A percentile compares a stretch with the other conserved stretches of the same genome.
phyloP scores from a whole-genome alignment of 2,797 vertebrate genomes.

The Thalassophryne amazonica region DNA sequence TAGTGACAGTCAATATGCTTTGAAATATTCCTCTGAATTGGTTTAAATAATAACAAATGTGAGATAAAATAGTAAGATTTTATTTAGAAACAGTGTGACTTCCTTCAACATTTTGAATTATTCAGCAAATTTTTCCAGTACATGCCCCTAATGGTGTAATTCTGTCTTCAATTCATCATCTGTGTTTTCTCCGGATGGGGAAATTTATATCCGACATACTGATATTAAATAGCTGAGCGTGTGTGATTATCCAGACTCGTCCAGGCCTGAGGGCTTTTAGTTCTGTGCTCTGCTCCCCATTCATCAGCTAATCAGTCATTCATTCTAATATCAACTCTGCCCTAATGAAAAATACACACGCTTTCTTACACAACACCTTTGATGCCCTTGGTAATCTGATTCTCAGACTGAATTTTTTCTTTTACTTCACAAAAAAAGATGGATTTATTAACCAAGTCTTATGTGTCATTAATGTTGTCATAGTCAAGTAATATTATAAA shows the following conservation, averaged over 20 bases:
- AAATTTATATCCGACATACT: constrained; percentile 50
- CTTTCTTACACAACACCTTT: constrained; percentile 11
- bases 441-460: neutral
- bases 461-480: too few relatives aligned
- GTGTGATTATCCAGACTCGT: constrained; percentile 61
- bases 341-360: constrained; percentile 27
- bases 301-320: constrained; percentile 62
- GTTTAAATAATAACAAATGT: neutral
- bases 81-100: constrained; percentile 13
- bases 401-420: too few relatives aligned
- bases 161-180: constrained; percentile 52
- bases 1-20: too few relatives aligned
- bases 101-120: constrained; percentile 40
- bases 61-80: constrained; percentile 12
- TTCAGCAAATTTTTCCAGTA: constrained; percentile 38
- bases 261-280: constrained; percentile 60
- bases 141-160: constrained; percentile 41
- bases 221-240: constrained; percentile 57
- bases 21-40: constrained; percentile 7
- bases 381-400: constrained; percentile 6
- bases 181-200: constrained; percentile 57
- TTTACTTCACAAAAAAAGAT: too few relatives aligned
- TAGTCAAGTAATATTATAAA: too few relatives aligned
- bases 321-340: constrained; percentile 24
- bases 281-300: constrained; percentile 46